Evolutionary conservation across 2,113 vertebrate species (phyloP).

Genomic region (Pipa parva): DNA sequence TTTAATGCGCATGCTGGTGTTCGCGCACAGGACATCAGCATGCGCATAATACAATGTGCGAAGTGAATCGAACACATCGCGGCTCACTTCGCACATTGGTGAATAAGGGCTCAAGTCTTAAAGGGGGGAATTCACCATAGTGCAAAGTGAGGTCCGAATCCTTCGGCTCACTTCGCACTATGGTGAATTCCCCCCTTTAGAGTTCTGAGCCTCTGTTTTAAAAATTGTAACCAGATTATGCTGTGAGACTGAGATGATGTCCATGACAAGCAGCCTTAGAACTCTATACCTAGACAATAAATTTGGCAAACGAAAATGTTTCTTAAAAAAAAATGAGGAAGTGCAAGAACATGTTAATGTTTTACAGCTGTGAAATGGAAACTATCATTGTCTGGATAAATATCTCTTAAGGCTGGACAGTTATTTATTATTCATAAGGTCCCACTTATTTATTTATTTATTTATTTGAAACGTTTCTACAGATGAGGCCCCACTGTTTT

Average conservation of each 20-base stretch:
- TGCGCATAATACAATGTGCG: too few relatives aligned
- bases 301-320: constrained; percentile 29
- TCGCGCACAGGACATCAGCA: too few relatives aligned
- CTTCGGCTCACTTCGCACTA: too few relatives aligned
- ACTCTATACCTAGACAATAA: constrained; percentile 7
- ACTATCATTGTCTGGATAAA: constrained; percentile 44
- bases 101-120: too few relatives aligned
- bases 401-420: constrained; percentile 36
- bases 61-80: too few relatives aligned
- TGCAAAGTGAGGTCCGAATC: too few relatives aligned
- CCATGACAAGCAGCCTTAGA: too few relatives aligned
- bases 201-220: too few relatives aligned
- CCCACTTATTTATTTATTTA: constrained; percentile 19
- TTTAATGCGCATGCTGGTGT: too few relatives aligned
- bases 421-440: constrained; percentile 51
- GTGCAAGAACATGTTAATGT: constrained; percentile 43
- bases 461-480: constrained; percentile 39
- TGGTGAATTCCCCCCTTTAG: too few relatives aligned
- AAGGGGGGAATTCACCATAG: too few relatives aligned
- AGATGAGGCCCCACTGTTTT: constrained; percentile 24
- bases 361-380: constrained; percentile 50
- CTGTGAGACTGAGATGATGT: not conserved
- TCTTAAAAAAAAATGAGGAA: constrained; percentile 41
- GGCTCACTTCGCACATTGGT: too few relatives aligned
- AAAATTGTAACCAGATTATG: not conserved